Base-by-base conservation (phyloP, 2,113 vertebrate species). In the Protomyctophum bolini region DNA sequence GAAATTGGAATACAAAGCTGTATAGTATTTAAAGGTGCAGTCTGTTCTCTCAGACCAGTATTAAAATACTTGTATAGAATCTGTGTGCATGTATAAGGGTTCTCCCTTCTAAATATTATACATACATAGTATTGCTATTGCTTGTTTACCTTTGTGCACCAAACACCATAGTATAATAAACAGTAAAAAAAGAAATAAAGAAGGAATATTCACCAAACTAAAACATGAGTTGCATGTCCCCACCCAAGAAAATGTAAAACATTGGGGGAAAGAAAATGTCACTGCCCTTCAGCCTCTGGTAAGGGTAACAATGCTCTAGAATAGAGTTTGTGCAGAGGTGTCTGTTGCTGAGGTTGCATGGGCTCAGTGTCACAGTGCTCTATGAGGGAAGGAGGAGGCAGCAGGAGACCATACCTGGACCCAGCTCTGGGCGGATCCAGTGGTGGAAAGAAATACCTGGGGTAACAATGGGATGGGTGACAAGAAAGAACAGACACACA, bases 391-490 rank as follows among this genome's bases (percentile, higher is more conserved):
- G 95, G 93, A 85, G 95, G 95, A 89, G 95, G 95, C 90, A 96
- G 96, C 88, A 98, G 94, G 88, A 96, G 96, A 91, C 95, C 93
- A 83, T 94, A 94, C 86, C 95, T 95, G 93, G 94, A 96, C 93
- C 96, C 96, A 86, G 92, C 93, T 92, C 94, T 91, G 89, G 96
- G 94, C 90, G 94, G 92, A 87, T 97, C 96, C 95, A 97, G 88
- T 92, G 95, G 93, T 79, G 96, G 93, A 93, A 97, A 97, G 93
- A 96, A 97, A 96, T 95, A 98, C 95, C 97, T 98, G 91, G 94
- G 94, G 94, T 92, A 94, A 69, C 75, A 85, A 91, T 85, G 91
- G 84, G 91, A 89, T 88, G 85, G 86, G 76, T 83, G 88, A 90
- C 91, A 93, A 93, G 91, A 94, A 92, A 92, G 88, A 93, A 81